Base-by-base conservation (phyloP, 2,113 vertebrate genomes). In the Tautogolabrus adspersus region DNA sequence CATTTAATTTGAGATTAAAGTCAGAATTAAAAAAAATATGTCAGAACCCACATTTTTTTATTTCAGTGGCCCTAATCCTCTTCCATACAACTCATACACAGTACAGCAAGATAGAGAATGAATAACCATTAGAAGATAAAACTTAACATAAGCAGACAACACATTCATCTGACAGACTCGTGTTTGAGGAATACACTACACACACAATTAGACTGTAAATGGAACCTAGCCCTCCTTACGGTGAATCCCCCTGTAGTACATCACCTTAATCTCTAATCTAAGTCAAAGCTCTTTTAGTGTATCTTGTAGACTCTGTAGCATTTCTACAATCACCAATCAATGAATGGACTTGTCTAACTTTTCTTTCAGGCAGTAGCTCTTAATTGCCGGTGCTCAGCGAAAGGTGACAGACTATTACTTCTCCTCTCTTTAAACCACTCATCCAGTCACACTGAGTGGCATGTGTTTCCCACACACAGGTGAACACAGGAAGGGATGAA, bases 381-480 rank as follows among this genome's bases (percentile, higher is more conserved):
- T 91, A 85, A 91, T 89, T 91, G 84, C 71, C 47, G 52, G 61
- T 38, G 66, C 77, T 85, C 80, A 72, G 74, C 46, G 10, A 44
- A 66, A 87, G 68, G 85, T 87, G 90, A 90, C 90, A 84, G 82
- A 76, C 59, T 23, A 52, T 80, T 58, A 34, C 72, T 59, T 67
- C 72, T 85, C 23, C 61, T 75, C 82, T 92, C 89, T 93, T 91
- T 90, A 92, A 85, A 85, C 66, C 80, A 62, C 78, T 87, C 80
- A 77, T 84, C 63, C 75, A 37, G 71, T 55, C 19, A 19, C 42
- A 73, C 68, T 79, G 90, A 87, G 79, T 86, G 87, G 68, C 58
- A 23, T 59, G 62, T 60, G 55, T 83, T 77, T 85, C 87, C 88
- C 86, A 84, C 80, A 85, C 70, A 51, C 59, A 26, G 66, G 63